These are phyloP conservation scores for Bunonema sp. DNA, from an alignment of 2,888 invertebrate genomes.

Conservation along the genomic window DNA sequence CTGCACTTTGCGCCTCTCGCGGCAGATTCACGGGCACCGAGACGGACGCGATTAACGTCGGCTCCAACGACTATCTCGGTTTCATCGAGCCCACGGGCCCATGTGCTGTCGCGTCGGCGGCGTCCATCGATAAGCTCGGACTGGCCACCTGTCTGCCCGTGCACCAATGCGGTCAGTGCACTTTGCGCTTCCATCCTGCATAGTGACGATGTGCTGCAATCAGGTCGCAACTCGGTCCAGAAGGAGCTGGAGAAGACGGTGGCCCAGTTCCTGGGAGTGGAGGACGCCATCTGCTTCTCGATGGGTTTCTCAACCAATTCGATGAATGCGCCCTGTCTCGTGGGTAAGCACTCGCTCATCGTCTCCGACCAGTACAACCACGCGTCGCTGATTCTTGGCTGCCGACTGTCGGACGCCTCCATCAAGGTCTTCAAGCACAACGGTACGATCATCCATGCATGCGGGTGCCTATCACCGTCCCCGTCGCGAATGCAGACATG, in stretches of 20 bases:
- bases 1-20: too few species aligned
- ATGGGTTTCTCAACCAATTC: constrained; percentile 98
- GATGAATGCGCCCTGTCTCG: constrained; percentile 71
- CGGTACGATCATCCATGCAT: constrained; percentile 47
- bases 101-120: constrained; percentile 61
- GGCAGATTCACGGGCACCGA: constrained; percentile 27
- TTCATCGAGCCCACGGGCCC: constrained; percentile 71
- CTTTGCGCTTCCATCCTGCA: constrained; percentile 1
- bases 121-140: constrained; percentile 25
- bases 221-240: constrained; percentile 49
- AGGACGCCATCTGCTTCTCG: constrained; percentile 82
- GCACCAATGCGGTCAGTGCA: constrained; percentile 18
- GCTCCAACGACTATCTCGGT: constrained; percentile 94
- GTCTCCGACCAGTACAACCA: constrained; percentile 94
- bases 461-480: background rate
- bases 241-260: constrained; percentile 65
- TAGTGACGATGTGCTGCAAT: background rate
- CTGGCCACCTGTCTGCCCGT: constrained; percentile 55
- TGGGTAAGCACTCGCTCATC: constrained; percentile 68
- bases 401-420: constrained; percentile 67
- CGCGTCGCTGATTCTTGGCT: constrained; percentile 80
- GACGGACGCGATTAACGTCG: constrained; percentile 58
- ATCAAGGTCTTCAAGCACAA: constrained; percentile 65
- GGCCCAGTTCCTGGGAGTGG: constrained; percentile 73
- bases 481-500: constrained; percentile 47